Evolutionary conservation across 1,140 invertebrate species (phyloP).

Genomic region (Trichomalopsis sarcophagae): DNA sequence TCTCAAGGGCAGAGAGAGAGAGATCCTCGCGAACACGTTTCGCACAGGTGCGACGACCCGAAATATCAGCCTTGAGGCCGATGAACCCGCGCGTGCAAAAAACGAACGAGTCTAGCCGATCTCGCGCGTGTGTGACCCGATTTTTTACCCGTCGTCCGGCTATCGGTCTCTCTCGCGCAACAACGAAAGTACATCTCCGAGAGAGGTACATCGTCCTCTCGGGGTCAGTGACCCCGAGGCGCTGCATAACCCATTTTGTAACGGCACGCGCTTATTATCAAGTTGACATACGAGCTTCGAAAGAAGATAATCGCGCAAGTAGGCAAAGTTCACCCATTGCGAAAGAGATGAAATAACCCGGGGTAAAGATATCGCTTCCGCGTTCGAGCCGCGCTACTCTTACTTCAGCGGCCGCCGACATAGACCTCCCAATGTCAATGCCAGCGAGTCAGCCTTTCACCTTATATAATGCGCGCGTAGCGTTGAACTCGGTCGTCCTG

Average conservation of each 20-base stretch:
- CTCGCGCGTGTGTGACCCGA: background rate
- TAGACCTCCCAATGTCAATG: constrained; percentile 61
- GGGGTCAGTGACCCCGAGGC: constrained; percentile 68
- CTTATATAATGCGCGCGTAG: constrained; percentile 59
- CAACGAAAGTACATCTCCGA: background rate
- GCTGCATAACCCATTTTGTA: constrained; percentile 75
- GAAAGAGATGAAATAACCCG: constrained; percentile 62
- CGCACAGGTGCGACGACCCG: no score
- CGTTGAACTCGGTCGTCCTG: constrained; percentile 41
- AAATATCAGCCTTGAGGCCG: background rate
- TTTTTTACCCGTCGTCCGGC: background rate
- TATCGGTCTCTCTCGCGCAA: background rate
- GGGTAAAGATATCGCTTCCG: constrained; percentile 58
- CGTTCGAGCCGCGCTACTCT: constrained; percentile 53
- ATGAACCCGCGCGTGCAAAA: background rate
- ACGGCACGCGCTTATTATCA: constrained; percentile 62
- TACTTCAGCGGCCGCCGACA: background rate
- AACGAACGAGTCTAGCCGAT: background rate
- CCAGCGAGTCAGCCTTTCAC: constrained; percentile 66
- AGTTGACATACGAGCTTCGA: no score
- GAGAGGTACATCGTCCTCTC: background rate
- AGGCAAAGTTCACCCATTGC: background rate
- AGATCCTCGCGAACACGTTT: no score
- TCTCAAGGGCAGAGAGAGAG: background rate
- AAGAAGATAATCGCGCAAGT: no score